phyloP scores from a whole-genome alignment of 2,797 vertebrate species.

The Podarcis siculus region DNA sequence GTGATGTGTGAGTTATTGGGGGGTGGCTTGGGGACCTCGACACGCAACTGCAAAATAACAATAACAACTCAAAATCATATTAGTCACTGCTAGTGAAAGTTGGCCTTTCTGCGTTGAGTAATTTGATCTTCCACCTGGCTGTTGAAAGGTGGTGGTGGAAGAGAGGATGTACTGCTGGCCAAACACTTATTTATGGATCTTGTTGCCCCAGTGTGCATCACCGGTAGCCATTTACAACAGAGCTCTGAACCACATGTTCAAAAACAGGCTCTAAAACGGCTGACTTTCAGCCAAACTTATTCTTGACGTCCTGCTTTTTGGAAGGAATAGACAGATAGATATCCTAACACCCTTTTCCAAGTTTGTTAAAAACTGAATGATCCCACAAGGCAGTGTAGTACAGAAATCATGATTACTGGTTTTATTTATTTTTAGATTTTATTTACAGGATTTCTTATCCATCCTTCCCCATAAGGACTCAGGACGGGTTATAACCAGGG shows the following conservation, averaged over 20 bases:
- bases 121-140: neutral
- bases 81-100: neutral
- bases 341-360: neutral
- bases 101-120: neutral
- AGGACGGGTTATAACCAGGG: too few relatives aligned
- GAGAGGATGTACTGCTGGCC: neutral
- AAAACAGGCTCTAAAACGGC: fast-evolving
- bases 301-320: neutral
- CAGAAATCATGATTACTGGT: too few relatives aligned
- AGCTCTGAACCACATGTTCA: neutral
- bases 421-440: too few relatives aligned
- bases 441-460: too few relatives aligned
- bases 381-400: neutral
- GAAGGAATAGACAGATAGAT: neutral
- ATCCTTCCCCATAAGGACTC: too few relatives aligned
- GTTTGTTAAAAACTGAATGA: neutral
- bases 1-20: too few relatives aligned
- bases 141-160: neutral
- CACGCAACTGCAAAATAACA: neutral
- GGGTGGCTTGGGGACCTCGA: too few relatives aligned
- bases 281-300: neutral
- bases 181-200: fast-evolving
- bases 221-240: neutral
- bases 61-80: neutral
- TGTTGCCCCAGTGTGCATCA: fast-evolving